Evolutionary conservation across 2,113 vertebrate species (phyloP).

Genomic region (Anhinga rufa): DNA sequence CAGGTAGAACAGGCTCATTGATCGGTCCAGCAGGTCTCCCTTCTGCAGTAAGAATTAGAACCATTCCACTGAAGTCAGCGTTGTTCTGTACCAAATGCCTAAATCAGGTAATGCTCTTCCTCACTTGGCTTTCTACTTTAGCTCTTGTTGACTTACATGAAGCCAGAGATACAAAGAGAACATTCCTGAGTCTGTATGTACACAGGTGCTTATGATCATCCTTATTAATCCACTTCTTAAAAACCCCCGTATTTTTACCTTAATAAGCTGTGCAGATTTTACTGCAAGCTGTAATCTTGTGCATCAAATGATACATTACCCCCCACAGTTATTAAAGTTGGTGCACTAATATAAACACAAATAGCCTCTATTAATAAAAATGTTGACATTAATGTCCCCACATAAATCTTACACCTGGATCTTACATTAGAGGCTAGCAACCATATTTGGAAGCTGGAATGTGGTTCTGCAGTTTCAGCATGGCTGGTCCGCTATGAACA

Average conservation of each 20-base stretch:
- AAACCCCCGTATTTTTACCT: fast-evolving
- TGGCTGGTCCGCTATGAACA: neutral
- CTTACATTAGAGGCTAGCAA: neutral
- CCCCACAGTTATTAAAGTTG: neutral
- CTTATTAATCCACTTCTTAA: neutral
- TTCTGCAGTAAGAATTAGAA: neutral
- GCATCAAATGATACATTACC: neutral
- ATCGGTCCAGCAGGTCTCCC: neutral
- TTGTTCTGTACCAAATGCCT: neutral
- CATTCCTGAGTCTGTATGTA: neutral
- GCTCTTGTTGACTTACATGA: neutral
- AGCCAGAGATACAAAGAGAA: neutral
- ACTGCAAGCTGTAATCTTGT: neutral
- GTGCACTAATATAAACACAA: neutral
- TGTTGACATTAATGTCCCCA: neutral
- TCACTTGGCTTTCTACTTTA: neutral
- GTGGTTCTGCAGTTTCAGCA: neutral
- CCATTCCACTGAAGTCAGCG: neutral
- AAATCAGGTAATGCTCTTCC: neutral
- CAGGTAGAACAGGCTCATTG: neutral
- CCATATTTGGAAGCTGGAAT: neutral
- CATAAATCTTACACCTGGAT: neutral
- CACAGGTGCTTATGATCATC: neutral
- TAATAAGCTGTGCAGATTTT: neutral
- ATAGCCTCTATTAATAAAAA: neutral